These are phyloP conservation scores for Typhlichthys subterraneus DNA, from an alignment of 2,797 vertebrate species.

Conservation along the genomic window DNA sequence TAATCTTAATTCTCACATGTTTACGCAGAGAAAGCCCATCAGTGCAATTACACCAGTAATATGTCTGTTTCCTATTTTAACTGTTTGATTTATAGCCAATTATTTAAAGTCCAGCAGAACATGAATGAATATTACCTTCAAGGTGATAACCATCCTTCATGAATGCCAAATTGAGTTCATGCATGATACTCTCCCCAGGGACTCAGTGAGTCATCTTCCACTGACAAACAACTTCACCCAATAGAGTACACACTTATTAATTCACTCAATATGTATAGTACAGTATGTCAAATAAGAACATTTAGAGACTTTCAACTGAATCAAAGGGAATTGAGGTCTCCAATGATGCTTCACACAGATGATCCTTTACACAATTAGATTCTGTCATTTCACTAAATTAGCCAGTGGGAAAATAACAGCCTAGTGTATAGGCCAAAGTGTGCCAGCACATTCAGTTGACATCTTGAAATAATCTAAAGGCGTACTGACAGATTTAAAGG, in stretches of 20 bases:
- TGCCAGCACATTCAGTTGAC: slow-evolving; percentile 12
- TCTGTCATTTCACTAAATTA: slow-evolving; percentile 19
- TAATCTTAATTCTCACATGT: slow-evolving; percentile 18
- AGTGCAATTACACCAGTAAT: background rate
- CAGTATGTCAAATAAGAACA: background rate
- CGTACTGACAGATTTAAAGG: slow-evolving; percentile 10
- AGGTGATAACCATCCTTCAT: background rate
- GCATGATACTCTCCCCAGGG: too few relatives aligned
- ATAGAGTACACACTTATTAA: background rate
- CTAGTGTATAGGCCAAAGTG: background rate
- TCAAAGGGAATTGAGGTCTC: background rate
- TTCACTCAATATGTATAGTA: background rate
- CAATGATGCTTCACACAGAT: too few relatives aligned
- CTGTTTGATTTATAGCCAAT: too few relatives aligned
- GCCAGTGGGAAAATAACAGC: background rate
- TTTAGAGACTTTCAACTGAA: background rate
- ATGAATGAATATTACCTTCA: too few relatives aligned
- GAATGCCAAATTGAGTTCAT: background rate
- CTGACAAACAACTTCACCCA: background rate
- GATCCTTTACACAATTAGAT: background rate
- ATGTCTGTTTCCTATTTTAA: too few relatives aligned
- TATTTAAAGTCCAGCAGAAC: too few relatives aligned
- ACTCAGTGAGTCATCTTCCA: background rate
- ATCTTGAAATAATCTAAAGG: slow-evolving; percentile 27
- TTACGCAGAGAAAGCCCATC: slow-evolving; percentile 21